Percentiles rank a stretch among this genome's conserved stretches.
phyloP scores from a whole-genome alignment of 2,797 vertebrate species.

The Pterois miles region DNA sequence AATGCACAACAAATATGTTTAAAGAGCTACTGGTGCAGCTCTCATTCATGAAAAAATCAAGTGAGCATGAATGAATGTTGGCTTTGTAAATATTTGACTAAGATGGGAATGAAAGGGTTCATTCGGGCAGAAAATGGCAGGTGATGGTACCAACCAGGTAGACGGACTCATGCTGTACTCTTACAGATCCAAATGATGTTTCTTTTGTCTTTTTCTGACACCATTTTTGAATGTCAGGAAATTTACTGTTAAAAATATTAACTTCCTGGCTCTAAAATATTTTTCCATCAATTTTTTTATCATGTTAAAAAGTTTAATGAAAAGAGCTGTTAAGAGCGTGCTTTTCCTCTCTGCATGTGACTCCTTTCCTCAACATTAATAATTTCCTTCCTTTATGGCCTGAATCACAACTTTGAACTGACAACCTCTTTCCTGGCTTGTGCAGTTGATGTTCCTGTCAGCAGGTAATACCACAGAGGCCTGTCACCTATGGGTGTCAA shows the following conservation, averaged over 20 bases:
- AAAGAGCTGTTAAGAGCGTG: neutral
- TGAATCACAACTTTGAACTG: neutral
- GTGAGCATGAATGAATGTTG: neutral
- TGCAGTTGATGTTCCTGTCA: neutral
- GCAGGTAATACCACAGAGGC: slow-evolving; percentile 1
- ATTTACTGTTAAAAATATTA: neutral
- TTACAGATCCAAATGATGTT: neutral
- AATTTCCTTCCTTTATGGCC: neutral
- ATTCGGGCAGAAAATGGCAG: neutral
- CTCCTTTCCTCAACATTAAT: neutral
- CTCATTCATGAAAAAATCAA: neutral
- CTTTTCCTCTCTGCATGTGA: neutral
- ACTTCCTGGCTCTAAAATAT: neutral
- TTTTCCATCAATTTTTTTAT: neutral
- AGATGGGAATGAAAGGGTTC: neutral
- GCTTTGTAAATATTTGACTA: neutral
- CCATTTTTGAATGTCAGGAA: neutral
- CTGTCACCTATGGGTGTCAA: slow-evolving; percentile 3
- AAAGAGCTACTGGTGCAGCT: neutral
- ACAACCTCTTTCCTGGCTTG: neutral
- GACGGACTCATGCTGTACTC: neutral
- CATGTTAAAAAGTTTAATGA: neutral
- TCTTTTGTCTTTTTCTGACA: neutral
- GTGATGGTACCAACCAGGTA: neutral
- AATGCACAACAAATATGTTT: neutral